These are phyloP conservation scores for Scolopax mira DNA, from an alignment of 2,113 vertebrate genomes.

Conservation along the genomic window DNA sequence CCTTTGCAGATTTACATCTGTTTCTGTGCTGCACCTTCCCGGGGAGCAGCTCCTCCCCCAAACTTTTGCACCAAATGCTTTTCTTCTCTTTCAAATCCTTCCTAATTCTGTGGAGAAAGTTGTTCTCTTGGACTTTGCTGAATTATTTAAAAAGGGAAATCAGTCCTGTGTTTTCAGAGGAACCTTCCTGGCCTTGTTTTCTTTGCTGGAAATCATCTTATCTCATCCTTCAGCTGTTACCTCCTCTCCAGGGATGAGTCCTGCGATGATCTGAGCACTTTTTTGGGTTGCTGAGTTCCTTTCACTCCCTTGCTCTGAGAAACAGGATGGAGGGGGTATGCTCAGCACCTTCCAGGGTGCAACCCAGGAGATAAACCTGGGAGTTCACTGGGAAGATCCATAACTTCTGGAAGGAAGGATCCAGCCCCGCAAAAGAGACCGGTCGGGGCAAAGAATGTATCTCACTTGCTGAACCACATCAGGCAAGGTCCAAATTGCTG, in stretches of 20 bases:
- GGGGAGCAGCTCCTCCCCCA: neutral
- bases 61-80: neutral
- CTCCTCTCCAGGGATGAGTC: neutral
- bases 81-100: conserved; percentile 26
- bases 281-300: neutral
- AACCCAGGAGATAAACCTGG: neutral
- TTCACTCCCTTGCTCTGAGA: neutral
- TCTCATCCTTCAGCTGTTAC: neutral
- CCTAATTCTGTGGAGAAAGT: neutral
- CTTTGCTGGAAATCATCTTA: neutral
- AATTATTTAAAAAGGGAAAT: neutral
- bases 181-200: neutral
- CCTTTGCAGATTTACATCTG: conserved; percentile 23
- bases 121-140: neutral
- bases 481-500: neutral
- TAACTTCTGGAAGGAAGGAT: neutral
- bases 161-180: neutral
- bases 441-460: neutral
- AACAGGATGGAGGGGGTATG: neutral
- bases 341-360: neutral
- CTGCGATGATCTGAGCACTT: neutral
- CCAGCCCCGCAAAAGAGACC: neutral
- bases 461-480: neutral
- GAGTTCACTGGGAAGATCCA: neutral
- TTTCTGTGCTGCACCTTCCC: conserved; percentile 1